Evolutionary conservation across 2,888 invertebrate species (phyloP).

Genomic region (Heliothis peltigera): DNA sequence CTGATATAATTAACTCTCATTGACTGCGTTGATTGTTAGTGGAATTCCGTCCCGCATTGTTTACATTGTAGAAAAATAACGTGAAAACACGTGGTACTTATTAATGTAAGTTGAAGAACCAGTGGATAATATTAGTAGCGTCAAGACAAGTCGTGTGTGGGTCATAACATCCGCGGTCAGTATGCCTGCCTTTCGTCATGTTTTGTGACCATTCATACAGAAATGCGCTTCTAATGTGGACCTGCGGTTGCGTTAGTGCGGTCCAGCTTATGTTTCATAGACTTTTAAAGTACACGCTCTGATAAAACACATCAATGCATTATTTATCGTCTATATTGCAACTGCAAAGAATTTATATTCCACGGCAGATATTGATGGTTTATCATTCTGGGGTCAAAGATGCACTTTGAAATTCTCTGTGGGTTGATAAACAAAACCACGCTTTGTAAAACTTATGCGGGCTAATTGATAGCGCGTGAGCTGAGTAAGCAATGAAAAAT

Average conservation of each 20-base stretch:
- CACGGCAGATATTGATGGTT: constrained; percentile 40
- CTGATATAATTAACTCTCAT: constrained; percentile 81
- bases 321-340: constrained; percentile 34
- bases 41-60: constrained; percentile 69
- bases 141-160: constrained; percentile 61
- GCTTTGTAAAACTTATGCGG: constrained; percentile 76
- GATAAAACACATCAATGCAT: constrained; percentile 40
- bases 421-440: constrained; percentile 72
- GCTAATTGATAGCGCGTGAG: constrained; percentile 78
- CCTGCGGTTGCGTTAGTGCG: constrained; percentile 68
- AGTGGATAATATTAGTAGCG: constrained; percentile 49
- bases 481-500: constrained; percentile 70
- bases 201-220: constrained; percentile 74
- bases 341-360: constrained; percentile 36
- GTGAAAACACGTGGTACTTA: constrained; percentile 69
- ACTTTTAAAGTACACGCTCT: constrained; percentile 56
- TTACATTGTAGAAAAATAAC: constrained; percentile 71
- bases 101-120: constrained; percentile 56
- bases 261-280: constrained; percentile 64
- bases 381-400: constrained; percentile 68
- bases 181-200: constrained; percentile 67
- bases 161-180: constrained; percentile 67
- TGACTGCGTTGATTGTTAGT: constrained; percentile 73
- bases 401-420: constrained; percentile 57
- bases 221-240: constrained; percentile 69